Percentiles rank a stretch among this genome's conserved stretches.
phyloP scores from a whole-genome alignment of 2,888 invertebrate species.

The Euzetes globulus region DNA sequence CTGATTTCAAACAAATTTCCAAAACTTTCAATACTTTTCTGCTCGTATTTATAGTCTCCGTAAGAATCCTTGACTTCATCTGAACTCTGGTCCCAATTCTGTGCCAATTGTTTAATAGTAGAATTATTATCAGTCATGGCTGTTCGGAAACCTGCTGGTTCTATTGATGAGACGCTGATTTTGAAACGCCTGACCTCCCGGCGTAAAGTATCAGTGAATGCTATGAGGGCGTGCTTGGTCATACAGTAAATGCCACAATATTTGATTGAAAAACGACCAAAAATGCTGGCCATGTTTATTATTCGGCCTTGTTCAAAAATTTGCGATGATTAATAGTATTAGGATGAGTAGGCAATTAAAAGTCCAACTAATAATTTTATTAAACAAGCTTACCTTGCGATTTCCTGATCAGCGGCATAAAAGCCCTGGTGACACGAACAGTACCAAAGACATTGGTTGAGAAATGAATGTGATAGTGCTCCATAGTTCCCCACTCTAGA shows the following conservation, averaged over 20 bases:
- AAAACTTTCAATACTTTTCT: too few relatives aligned
- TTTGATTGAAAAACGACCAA: constrained; percentile 30
- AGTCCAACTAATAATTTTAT: too few relatives aligned
- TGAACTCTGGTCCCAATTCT: neutral
- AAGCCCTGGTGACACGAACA: constrained; percentile 45
- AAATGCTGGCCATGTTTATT: constrained; percentile 44
- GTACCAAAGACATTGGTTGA: constrained; percentile 46
- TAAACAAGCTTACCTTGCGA: constrained; percentile 38
- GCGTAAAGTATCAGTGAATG: constrained; percentile 45
- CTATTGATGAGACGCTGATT: constrained; percentile 43
- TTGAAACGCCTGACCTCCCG: constrained; percentile 43
- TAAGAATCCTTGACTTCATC: neutral
- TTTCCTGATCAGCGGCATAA: constrained; percentile 45
- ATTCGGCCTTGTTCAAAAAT: neutral
- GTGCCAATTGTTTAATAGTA: neutral
- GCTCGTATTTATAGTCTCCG: too few relatives aligned
- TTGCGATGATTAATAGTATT: neutral
- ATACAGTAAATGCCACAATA: constrained; percentile 43
- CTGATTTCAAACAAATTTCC: too few relatives aligned
- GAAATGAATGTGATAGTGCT: constrained; percentile 45
- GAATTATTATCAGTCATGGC: neutral
- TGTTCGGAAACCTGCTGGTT: constrained; percentile 44
- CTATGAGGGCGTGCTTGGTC: constrained; percentile 45
- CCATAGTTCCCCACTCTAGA: constrained; percentile 50
- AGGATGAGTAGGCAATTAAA: neutral